Evolutionary conservation across 2,888 invertebrate genomes (phyloP), one percentile per base, ranked within the genome.

Genomic region (Camptogramma bilineatum): DNA sequence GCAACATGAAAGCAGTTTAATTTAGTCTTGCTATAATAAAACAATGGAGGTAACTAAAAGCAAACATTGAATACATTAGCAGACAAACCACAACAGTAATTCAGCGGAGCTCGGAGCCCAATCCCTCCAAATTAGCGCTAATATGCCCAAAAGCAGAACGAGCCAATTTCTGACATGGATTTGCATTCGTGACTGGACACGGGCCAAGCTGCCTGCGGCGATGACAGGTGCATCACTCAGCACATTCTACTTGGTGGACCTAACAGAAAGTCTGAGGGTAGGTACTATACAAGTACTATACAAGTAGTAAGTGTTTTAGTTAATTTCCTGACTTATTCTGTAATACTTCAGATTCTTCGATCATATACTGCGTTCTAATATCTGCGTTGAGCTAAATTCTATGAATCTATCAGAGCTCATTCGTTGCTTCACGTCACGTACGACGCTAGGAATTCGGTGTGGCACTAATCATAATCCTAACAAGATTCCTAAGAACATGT

Each of bases 151-250:
- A 84, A 84, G 82, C 82, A 78, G 73, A 71, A 75, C 73, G 73
- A 80, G 78, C 81, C 82, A 79, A 84, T 84, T 80, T 75, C 83
- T 79, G 77, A 79, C 83, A 83, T 84, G 81, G 83, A 90, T 90
- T 88, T 85, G 84, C 86, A 90, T 88, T 83, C 77, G 81, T 80
- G 79, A 79, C 81, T 82, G 83, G 80, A 80, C 75, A 74, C 75
- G 74, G 82, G 82, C 84, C 81, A 79, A 82, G 77, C 82, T 83
- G 88, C 88, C 85, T 73, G 76, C 73, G 80, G 88, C 84, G 81
- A 75, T 82, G 87, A 84, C 85, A 85, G 80, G 72, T 82, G 81
- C 79, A 84, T 85, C 85, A 82, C 72, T 85, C 82, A 83, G 73
- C 69, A 24, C 39, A 52, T 28, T 13, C 46, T 18, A 13, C 24